These are phyloP conservation scores for Microcebus ravelobensis DNA, from an alignment of 2,113 vertebrate species.

Conservation along the genomic window DNA sequence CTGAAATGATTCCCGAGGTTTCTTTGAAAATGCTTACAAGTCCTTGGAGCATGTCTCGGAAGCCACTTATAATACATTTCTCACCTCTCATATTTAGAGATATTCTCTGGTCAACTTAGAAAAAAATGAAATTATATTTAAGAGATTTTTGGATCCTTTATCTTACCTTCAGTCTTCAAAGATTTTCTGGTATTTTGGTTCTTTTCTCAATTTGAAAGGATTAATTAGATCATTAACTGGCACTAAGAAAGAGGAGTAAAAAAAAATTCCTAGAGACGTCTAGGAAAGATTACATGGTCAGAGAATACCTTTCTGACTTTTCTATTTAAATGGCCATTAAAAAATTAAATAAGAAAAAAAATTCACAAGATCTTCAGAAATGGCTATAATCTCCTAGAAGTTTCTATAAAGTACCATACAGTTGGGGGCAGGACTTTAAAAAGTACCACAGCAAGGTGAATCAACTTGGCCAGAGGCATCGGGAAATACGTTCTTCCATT, in stretches of 20 bases:
- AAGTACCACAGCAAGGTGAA: not conserved
- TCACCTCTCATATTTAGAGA: not conserved
- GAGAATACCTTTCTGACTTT: not conserved
- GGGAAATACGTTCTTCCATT: not conserved
- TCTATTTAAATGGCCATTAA: not conserved
- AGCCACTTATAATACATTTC: not conserved
- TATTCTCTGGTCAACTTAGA: not conserved
- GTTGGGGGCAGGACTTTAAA: not conserved
- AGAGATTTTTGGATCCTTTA: not conserved
- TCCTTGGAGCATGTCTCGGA: not conserved
- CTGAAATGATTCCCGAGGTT: not conserved
- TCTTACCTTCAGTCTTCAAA: not conserved
- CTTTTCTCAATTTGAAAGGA: conserved; percentile 7
- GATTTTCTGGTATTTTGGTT: not conserved
- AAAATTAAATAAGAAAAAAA: not conserved
- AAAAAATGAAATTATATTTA: not conserved
- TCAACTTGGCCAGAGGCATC: not conserved
- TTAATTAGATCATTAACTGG: not conserved
- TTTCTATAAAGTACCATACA: not conserved
- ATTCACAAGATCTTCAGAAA: not conserved
- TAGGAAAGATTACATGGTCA: not conserved
- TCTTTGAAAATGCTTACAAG: not conserved
- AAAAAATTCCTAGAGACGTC: not conserved
- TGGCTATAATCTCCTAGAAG: not conserved
- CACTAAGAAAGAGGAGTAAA: not conserved